A percentile compares a stretch with the other conserved stretches of the same genome.
Evolutionary conservation across 2,888 invertebrate species (phyloP).

Genomic region (Microplitis deprimator): DNA sequence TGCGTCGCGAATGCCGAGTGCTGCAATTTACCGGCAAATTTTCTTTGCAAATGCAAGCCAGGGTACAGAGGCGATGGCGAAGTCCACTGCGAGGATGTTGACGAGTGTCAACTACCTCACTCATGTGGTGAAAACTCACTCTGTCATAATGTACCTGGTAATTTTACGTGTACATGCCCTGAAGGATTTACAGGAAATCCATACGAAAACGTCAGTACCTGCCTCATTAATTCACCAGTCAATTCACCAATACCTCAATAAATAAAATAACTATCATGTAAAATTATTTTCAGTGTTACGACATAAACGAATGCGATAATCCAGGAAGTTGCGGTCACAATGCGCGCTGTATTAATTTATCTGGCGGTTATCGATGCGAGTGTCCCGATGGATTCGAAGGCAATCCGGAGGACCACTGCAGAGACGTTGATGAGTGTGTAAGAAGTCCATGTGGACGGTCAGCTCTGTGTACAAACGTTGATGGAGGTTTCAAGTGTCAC

Average conservation of each 20-base stretch:
- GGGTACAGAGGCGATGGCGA: constrained; percentile 94
- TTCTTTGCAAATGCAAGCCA: constrained; percentile 92
- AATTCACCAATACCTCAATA: too few species aligned
- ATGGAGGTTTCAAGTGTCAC: constrained; percentile 84
- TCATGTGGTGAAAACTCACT: constrained; percentile 87
- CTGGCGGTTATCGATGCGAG: constrained; percentile 86
- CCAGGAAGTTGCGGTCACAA: constrained; percentile 83
- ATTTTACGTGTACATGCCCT: constrained; percentile 88
- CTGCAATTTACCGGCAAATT: constrained; percentile 94
- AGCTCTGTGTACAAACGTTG: constrained; percentile 84
- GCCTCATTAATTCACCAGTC: background rate
- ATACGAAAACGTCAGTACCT: constrained; percentile 75
- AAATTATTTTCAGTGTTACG: constrained; percentile 77
- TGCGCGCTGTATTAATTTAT: constrained; percentile 85
- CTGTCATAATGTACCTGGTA: constrained; percentile 88
- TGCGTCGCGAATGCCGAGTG: constrained; percentile 95
- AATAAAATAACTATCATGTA: background rate
- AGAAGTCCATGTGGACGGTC: constrained; percentile 84
- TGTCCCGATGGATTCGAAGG: constrained; percentile 88
- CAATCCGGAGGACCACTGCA: constrained; percentile 83
- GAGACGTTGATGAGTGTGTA: constrained; percentile 83
- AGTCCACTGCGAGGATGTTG: constrained; percentile 88
- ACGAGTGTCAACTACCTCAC: constrained; percentile 87
- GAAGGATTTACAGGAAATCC: constrained; percentile 90
- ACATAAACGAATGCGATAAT: constrained; percentile 86